Percentiles rank a stretch among this genome's conserved stretches.
Conservation (phyloP, 2,888 invertebrate species). For the Nephrotoma flavescens region DNA sequence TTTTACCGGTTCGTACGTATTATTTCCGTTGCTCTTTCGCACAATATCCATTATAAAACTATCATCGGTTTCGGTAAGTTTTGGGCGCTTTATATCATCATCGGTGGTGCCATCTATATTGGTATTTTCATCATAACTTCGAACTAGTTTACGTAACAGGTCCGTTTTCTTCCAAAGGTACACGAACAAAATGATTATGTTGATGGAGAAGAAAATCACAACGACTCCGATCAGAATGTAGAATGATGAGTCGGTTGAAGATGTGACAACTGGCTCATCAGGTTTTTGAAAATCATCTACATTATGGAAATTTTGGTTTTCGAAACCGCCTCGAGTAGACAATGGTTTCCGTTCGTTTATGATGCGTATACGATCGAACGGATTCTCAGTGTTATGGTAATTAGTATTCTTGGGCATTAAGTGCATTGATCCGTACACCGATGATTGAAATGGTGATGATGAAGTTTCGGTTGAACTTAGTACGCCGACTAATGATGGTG, state of each 20-base stretch:
- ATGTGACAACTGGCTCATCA: constrained; percentile 33
- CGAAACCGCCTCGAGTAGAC: not conserved
- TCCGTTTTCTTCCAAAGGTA: constrained; percentile 9
- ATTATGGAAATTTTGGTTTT: constrained; percentile 12
- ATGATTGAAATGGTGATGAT: not conserved
- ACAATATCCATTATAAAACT: constrained; percentile 29
- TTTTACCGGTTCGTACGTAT: constrained; percentile 35
- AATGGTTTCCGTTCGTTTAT: not conserved
- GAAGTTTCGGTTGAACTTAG: constrained; percentile 9
- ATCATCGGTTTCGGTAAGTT: constrained; percentile 28
- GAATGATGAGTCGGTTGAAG: constrained; percentile 17
- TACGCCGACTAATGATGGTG: constrained; percentile 6
- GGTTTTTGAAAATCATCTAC: constrained; percentile 37
- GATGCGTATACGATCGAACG: not conserved
- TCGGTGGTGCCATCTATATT: constrained; percentile 28
- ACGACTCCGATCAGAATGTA: constrained; percentile 48
- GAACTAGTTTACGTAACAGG: constrained; percentile 1
- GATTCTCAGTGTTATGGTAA: not conserved
- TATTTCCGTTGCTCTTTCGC: constrained; percentile 15
- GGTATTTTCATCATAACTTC: constrained; percentile 9
- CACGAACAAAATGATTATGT: constrained; percentile 34
- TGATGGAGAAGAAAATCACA: constrained; percentile 55
- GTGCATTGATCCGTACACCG: not conserved
- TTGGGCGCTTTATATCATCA: constrained; percentile 28
- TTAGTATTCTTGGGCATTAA: not conserved